A percentile compares a stretch with the other conserved stretches of the same genome.
Conservation (phyloP, 2,113 vertebrate species). For the Psephotus haematonotus region DNA sequence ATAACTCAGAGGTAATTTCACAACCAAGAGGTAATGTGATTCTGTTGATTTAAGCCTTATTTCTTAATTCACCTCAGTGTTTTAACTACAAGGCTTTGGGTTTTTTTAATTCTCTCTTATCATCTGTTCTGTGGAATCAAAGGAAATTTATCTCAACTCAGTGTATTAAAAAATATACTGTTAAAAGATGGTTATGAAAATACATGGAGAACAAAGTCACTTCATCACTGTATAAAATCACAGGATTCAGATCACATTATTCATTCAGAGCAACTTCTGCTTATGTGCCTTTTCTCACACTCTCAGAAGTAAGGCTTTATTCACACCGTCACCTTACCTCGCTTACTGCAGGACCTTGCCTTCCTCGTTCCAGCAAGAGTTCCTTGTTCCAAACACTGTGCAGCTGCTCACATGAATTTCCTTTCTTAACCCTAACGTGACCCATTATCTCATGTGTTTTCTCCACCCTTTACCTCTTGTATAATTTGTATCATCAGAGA, state of each 20-base stretch:
- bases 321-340: neutral
- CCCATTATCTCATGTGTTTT: neutral
- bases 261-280: constrained; percentile 38
- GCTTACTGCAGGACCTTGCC: neutral
- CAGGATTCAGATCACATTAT: constrained; percentile 48
- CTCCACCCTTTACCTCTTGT: neutral
- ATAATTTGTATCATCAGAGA: neutral
- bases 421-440: neutral
- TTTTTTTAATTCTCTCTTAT: constrained; percentile 34
- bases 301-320: neutral
- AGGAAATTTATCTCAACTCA: constrained; percentile 65
- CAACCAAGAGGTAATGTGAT: constrained; percentile 47
- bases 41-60: constrained; percentile 44
- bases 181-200: constrained; percentile 49
- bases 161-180: constrained; percentile 47
- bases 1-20: constrained; percentile 42
- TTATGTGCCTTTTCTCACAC: neutral
- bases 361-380: neutral
- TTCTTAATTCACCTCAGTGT: constrained; percentile 50
- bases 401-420: neutral
- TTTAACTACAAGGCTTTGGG: neutral
- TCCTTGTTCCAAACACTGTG: neutral
- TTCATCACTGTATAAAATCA: constrained; percentile 64
- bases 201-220: constrained; percentile 21
- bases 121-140: constrained; percentile 47